Percentiles rank a stretch among this genome's conserved stretches.
phyloP scores from a whole-genome alignment of 2,888 invertebrate genomes.

The Orchesella flavescens region DNA sequence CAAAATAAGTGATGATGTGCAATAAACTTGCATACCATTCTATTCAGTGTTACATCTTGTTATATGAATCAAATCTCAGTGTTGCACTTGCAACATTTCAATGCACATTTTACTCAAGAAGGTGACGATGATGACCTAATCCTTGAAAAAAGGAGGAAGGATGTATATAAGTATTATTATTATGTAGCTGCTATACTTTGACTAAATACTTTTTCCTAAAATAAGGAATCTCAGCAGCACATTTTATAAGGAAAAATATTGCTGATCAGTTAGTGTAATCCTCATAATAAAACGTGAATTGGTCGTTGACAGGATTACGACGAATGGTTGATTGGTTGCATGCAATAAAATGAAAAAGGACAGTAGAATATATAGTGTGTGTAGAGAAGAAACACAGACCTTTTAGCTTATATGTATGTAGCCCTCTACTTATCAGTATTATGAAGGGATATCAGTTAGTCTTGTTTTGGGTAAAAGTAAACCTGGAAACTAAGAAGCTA shows the following conservation, averaged over 20 bases:
- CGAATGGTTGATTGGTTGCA: slow-evolving; percentile 63
- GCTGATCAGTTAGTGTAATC: slow-evolving; percentile 60
- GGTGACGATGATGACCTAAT: slow-evolving; percentile 53
- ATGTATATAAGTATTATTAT: slow-evolving; percentile 10
- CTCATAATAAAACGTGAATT: slow-evolving; percentile 67
- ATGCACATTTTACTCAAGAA: slow-evolving; percentile 32
- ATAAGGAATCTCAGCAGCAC: background rate
- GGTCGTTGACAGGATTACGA: slow-evolving; percentile 71
- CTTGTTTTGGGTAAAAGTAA: background rate
- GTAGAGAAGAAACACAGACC: background rate
- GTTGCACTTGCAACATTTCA: background rate
- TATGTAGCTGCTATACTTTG: too few species aligned
- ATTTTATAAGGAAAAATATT: slow-evolving; percentile 43
- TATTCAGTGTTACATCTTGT: slow-evolving; percentile 2
- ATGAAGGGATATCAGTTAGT: background rate
- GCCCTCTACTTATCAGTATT: background rate
- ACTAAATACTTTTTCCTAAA: slow-evolving; percentile 16
- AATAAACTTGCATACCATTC: slow-evolving; percentile 40
- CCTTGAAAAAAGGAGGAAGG: slow-evolving; percentile 34
- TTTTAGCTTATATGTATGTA: background rate
- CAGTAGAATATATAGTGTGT: background rate
- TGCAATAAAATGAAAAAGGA: slow-evolving; percentile 57
- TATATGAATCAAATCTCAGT: background rate
- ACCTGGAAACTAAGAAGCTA: slow-evolving; percentile 1
- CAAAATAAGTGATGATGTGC: slow-evolving; percentile 62